phyloP scores from a whole-genome alignment of 2,113 vertebrate genomes.

The Xiphorhynchus elegans region DNA sequence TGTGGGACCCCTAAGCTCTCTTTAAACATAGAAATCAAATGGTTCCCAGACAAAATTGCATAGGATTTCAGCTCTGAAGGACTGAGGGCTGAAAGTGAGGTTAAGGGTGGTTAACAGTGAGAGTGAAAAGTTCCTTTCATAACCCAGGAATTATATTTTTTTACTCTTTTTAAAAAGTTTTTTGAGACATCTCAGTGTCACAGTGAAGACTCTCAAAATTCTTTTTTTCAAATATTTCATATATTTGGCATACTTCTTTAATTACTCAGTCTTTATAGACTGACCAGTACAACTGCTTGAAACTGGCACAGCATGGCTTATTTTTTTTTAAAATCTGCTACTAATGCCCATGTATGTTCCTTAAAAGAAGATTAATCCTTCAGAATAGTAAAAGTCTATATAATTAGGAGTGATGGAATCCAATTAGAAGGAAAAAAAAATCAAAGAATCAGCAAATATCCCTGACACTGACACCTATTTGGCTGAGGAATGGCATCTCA shows the following conservation, averaged over 20 bases:
- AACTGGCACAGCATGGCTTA: neutral
- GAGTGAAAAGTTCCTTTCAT: neutral
- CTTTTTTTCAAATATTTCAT: neutral
- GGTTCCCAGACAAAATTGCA: neutral
- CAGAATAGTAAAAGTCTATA: neutral
- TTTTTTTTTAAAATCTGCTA: neutral
- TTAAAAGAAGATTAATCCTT: constrained; percentile 32
- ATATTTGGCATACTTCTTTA: neutral
- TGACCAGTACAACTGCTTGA: neutral
- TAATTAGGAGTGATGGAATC: constrained; percentile 21
- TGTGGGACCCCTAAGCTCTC: neutral
- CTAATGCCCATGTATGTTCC: neutral
- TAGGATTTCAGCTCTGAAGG: neutral
- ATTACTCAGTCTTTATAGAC: neutral
- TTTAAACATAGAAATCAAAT: neutral
- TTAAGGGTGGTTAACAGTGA: neutral
- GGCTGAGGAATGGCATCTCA: neutral
- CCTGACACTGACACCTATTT: neutral
- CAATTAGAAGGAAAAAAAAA: neutral
- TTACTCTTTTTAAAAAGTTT: neutral
- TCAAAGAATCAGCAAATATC: constrained; percentile 22
- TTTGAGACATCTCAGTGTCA: neutral
- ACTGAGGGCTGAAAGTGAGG: neutral
- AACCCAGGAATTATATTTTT: neutral
- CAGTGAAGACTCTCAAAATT: neutral